These are phyloP conservation scores for Numenius arquata DNA, from an alignment of 2,113 vertebrate genomes.

Conservation along the genomic window DNA sequence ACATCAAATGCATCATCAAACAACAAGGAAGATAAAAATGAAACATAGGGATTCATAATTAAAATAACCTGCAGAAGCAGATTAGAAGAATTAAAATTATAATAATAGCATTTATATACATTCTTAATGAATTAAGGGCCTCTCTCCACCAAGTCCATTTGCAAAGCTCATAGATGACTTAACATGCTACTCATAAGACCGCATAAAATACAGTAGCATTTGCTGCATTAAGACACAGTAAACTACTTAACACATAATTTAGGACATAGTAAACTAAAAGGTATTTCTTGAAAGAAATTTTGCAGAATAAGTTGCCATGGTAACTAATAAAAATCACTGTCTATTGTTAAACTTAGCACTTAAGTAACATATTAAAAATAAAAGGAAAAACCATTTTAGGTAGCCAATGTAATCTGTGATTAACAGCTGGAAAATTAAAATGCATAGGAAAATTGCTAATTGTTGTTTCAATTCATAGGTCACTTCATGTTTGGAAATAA, in stretches of 20 bases:
- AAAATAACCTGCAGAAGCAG: neutral
- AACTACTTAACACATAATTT: neutral
- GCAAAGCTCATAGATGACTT: neutral
- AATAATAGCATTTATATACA: neutral
- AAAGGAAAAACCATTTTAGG: neutral
- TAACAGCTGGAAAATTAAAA: constrained; percentile 9
- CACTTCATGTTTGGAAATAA: neutral
- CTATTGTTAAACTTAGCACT: neutral
- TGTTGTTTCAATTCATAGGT: neutral
- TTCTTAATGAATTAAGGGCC: neutral
- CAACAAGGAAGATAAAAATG: neutral
- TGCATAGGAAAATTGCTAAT: neutral
- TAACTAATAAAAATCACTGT: neutral
- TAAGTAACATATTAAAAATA: constrained; percentile 1
- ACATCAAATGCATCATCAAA: neutral
- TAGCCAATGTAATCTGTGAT: neutral
- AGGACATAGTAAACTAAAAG: neutral
- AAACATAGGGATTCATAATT: neutral
- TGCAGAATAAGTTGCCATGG: neutral
- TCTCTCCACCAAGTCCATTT: neutral
- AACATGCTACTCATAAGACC: neutral
- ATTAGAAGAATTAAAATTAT: neutral
- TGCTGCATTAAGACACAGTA: neutral
- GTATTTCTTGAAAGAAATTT: neutral
- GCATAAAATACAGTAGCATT: neutral